Evolutionary conservation across 30 jellyfish, hydroid and myxozoan genomes (phyloP).

Genomic region (Aurelia sp.): DNA sequence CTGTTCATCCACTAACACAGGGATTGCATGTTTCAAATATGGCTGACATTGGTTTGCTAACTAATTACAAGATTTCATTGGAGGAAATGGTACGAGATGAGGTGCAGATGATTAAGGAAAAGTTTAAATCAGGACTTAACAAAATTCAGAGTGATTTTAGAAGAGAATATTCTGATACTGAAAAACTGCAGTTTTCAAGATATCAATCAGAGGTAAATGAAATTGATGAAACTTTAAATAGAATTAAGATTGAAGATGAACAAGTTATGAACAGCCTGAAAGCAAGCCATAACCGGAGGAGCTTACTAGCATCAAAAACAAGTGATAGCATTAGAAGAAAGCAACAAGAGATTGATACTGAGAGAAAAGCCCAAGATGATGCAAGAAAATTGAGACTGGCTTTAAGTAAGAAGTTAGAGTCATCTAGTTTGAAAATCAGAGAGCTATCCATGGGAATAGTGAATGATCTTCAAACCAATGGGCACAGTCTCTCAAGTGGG

Average conservation of each 20-base stretch:
- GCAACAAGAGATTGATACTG: constrained; percentile 20
- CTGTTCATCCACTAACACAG: neutral
- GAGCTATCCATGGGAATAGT: neutral
- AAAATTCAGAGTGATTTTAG: constrained; percentile 6
- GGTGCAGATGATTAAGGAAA: constrained; percentile 13
- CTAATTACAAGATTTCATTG: neutral
- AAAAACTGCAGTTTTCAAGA: neutral
- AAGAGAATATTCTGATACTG: neutral
- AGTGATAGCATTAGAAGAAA: neutral
- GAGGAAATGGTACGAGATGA: constrained; percentile 29
- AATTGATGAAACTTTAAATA: neutral
- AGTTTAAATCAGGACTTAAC: constrained; percentile 16
- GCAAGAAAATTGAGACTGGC: neutral
- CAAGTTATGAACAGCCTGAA: constrained; percentile 3
- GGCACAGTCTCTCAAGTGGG: constrained; percentile 2
- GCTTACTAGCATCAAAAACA: neutral
- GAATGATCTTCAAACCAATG: neutral
- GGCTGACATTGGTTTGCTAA: constrained; percentile 8
- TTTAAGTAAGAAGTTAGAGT: constrained; percentile 17
- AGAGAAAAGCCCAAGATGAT: constrained; percentile 25
- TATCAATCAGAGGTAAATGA: constrained; percentile 17
- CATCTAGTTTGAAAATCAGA: neutral
- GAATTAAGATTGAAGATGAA: constrained; percentile 2
- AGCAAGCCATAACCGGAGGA: neutral
- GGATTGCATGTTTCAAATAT: constrained; percentile 7